Conservation (phyloP, 1,140 invertebrate species). For the Aphis craccivora region DNA sequence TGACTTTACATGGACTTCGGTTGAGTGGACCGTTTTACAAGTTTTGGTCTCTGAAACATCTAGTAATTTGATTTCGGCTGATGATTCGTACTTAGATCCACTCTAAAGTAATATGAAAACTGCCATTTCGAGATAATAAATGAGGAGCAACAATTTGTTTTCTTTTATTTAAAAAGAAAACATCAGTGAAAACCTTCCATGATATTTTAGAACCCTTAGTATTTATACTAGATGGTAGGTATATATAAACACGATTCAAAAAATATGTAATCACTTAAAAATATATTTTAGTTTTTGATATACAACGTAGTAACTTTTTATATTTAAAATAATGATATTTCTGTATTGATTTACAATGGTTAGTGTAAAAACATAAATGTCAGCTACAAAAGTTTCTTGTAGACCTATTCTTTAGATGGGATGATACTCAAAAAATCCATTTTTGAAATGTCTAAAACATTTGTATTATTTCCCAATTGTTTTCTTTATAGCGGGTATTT, state of each 20-base stretch:
- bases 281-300: not conserved
- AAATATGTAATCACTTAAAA: constrained; percentile 12
- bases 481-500: not conserved
- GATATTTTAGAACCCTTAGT: not conserved
- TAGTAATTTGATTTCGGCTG: not conserved
- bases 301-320: not conserved
- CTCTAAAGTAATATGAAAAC: not conserved
- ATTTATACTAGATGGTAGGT: not conserved
- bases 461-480: not conserved
- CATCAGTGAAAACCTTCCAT: not conserved
- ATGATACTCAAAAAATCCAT: not conserved
- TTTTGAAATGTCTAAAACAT: not conserved
- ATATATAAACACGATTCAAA: not conserved
- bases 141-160: not conserved
- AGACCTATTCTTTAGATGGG: not conserved
- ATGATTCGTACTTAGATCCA: not conserved
- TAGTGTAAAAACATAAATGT: not conserved
- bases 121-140: not conserved
- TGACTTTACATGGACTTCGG: not conserved
- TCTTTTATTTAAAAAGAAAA: not conserved
- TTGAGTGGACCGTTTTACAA: not conserved
- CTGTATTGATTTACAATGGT: not conserved
- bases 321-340: not conserved
- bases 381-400: not conserved
- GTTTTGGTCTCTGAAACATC: not conserved